Evolutionary conservation across 2,113 vertebrate genomes (phyloP).

Genomic region (Falcunculus frontatus): DNA sequence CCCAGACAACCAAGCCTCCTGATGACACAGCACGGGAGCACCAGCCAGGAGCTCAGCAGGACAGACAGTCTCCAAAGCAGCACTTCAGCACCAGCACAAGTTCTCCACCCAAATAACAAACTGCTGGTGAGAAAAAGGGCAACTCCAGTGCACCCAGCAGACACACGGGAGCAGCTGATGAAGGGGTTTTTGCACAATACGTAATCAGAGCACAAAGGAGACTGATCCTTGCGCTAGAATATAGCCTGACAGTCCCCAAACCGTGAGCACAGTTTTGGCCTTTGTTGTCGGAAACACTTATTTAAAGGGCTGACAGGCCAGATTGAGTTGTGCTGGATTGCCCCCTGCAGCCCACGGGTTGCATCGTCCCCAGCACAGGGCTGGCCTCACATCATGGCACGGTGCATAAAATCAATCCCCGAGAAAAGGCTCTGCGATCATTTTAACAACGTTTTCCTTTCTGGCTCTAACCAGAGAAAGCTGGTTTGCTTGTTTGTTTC

Average conservation of each 20-base stretch:
- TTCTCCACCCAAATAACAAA: not conserved
- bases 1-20: not conserved
- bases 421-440: not conserved
- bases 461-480: not conserved
- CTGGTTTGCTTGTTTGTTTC: not conserved
- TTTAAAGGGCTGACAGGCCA: not conserved
- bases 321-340: constrained; percentile 66
- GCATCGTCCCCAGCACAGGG: not conserved
- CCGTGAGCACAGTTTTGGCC: constrained; percentile 18
- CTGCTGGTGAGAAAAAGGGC: fast-evolving
- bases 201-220: constrained; percentile 55
- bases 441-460: not conserved
- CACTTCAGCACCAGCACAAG: not conserved
- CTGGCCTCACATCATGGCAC: fast-evolving
- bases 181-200: not conserved
- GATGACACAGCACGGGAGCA: not conserved
- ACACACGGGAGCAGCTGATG: not conserved
- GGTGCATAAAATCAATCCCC: fast-evolving
- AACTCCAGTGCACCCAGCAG: not conserved
- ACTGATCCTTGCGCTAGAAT: constrained; percentile 43
- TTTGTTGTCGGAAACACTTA: constrained; percentile 60
- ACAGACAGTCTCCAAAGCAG: not conserved
- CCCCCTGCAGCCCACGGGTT: constrained; percentile 63
- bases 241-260: constrained; percentile 23
- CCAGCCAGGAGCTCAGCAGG: fast-evolving